phyloP scores from a whole-genome alignment of 2,888 invertebrate species.

The Ecliptopera silaceata region DNA sequence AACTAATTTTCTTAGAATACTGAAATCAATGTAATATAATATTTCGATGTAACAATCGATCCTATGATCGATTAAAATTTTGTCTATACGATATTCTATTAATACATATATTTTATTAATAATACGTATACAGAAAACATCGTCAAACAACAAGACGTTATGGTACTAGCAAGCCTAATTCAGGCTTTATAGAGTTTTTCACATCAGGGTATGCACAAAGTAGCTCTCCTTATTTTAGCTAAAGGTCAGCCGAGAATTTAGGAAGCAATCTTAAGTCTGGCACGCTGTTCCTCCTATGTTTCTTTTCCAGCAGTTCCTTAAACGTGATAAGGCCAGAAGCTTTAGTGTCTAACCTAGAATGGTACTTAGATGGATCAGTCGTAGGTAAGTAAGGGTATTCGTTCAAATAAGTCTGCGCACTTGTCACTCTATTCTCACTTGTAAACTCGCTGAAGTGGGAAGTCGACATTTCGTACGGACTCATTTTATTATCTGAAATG shows the following conservation, averaged over 20 bases:
- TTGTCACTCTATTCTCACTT: conserved; percentile 61
- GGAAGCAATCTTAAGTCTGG: conserved; percentile 73
- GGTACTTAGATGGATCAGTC: conserved; percentile 75
- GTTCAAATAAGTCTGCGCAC: conserved; percentile 73
- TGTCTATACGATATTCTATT: not conserved
- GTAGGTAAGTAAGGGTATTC: conserved; percentile 79
- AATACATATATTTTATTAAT: not conserved
- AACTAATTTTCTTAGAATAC: conserved; percentile 39
- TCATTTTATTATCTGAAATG: conserved; percentile 59
- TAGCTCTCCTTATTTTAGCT: conserved; percentile 37
- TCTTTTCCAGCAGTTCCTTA: conserved; percentile 64
- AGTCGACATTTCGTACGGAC: conserved; percentile 69
- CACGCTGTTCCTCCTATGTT: conserved; percentile 73
- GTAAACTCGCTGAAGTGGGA: conserved; percentile 65
- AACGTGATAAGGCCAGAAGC: conserved; percentile 76
- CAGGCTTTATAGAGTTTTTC: too few relatives aligned
- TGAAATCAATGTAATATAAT: conserved; percentile 17
- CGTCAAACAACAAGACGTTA: conserved; percentile 32
- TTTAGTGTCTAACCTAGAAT: conserved; percentile 70
- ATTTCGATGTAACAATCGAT: conserved; percentile 1
- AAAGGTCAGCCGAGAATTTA: conserved; percentile 66
- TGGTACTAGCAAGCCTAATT: conserved; percentile 26
- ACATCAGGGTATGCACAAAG: too few relatives aligned
- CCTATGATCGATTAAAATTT: not conserved
- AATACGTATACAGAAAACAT: conserved; percentile 7